phyloP scores from a whole-genome alignment of 1,140 invertebrate genomes.

The Hypothenemus hampei region DNA sequence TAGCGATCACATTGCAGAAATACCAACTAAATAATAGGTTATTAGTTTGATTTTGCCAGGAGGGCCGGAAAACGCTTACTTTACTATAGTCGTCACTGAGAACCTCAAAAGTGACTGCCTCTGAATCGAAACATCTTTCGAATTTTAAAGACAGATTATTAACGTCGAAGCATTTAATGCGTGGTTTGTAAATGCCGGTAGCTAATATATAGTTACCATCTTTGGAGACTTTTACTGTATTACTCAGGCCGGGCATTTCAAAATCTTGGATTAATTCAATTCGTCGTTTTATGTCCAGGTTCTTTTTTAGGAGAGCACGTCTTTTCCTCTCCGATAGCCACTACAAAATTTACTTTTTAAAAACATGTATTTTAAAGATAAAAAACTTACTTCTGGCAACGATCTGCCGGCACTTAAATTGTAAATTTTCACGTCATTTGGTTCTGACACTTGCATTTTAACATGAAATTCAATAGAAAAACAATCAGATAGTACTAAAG shows the following conservation, averaged over 20 bases:
- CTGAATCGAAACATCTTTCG: slow-evolving; percentile 95
- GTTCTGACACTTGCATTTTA: slow-evolving; percentile 71
- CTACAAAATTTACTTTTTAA: slow-evolving; percentile 51
- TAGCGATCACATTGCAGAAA: slow-evolving; percentile 83
- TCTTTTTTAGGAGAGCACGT: slow-evolving; percentile 79
- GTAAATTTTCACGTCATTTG: slow-evolving; percentile 97
- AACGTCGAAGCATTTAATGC: slow-evolving; percentile 94
- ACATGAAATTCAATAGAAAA: not conserved
- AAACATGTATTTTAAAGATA: not conserved
- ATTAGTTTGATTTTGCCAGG: too few relatives aligned
- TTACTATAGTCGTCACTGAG: slow-evolving; percentile 88
- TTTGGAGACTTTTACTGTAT: slow-evolving; percentile 75
- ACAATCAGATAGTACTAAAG: not conserved
- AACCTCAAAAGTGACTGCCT: slow-evolving; percentile 83
- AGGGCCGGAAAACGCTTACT: slow-evolving; percentile 54
- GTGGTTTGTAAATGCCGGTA: slow-evolving; percentile 94
- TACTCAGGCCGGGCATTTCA: slow-evolving; percentile 95
- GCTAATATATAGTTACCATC: slow-evolving; percentile 92
- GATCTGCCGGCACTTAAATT: slow-evolving; percentile 95
- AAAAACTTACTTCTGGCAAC: slow-evolving; percentile 81
- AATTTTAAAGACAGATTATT: slow-evolving; percentile 96
- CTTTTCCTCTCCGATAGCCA: slow-evolving; percentile 91
- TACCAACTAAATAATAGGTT: slow-evolving; percentile 57
- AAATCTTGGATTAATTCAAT: slow-evolving; percentile 99
- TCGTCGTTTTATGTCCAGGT: slow-evolving; percentile 81